Evolutionary conservation across 2,113 vertebrate genomes (phyloP), one percentile per base, ranked within the genome.

Genomic region (Octodon degus): DNA sequence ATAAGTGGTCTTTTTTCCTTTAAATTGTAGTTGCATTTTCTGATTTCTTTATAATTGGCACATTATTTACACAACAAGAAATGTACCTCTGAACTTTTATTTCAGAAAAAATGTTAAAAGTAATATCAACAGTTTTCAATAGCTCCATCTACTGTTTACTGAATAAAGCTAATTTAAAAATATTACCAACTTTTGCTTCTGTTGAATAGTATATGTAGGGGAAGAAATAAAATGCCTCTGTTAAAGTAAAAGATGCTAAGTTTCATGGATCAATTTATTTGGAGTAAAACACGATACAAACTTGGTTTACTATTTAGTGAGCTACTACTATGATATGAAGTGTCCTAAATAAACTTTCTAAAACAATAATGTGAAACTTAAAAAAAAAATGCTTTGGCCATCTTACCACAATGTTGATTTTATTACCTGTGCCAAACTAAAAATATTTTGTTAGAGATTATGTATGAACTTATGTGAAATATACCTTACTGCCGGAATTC

Each of bases 111-210:
- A 30, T 12, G 17, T 12, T 80, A 24, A 68, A 76, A 87, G 22
- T 62, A 58, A 82, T 6, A 9, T 89, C 68, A 2, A 90, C n/a
- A 90, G 91, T 95, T 95, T 60, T 90, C 95, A 96, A 93, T 32
- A 94, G 96, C 93, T 90, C 86, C 92, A 95, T 43, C 80, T 95
- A 40, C 83, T 97, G 40, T 86, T 40, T 74, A 58, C 34, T 91
- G 58, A 25, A 20, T 70, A 90, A 93, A 96, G 30, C 60, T 91
- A 0, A 0, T 67, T 96, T 97, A 67, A n/a, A 67, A 89, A 83
- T 74, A 86, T 22, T 34, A 40, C 11, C 10, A 79, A 12, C 0
- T 60, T 93, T 72, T 94, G 3, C 47, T 90, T 95, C 83, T 40
- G 70, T 65, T 74, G 14, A 55, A 63, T 14, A 22, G 14, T 40